Evolutionary conservation across 2,888 invertebrate species (phyloP).

Genomic region (Clistopyga incitator): DNA sequence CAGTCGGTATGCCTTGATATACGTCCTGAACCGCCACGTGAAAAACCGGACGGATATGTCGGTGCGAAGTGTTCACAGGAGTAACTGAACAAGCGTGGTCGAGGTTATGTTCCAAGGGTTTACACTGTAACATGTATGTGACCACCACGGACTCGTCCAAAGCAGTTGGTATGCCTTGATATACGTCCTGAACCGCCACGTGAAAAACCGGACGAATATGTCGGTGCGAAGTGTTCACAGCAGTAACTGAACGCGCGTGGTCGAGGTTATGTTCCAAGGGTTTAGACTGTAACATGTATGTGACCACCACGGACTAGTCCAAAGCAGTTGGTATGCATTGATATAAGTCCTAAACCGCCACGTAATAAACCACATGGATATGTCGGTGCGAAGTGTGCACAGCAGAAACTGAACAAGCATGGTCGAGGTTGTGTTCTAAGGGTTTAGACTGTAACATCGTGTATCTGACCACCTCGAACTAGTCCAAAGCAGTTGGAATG

Average conservation of each 20-base stretch:
- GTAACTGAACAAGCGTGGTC: slow-evolving; percentile 1
- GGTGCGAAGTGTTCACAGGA: neutral
- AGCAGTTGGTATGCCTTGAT: neutral
- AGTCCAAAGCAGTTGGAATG: neutral
- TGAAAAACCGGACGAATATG: slow-evolving; percentile 28
- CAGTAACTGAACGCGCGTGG: too few species aligned
- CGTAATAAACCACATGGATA: slow-evolving; percentile 24
- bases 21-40: too few species aligned
- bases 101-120: neutral
- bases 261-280: too few species aligned
- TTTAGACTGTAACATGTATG: slow-evolving; percentile 1
- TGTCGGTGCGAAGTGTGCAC: neutral
- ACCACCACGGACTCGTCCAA: slow-evolving; percentile 21
- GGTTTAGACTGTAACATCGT: neutral
- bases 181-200: too few species aligned
- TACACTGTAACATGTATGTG: neutral
- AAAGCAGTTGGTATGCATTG: slow-evolving; percentile 10
- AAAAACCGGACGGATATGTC: slow-evolving; percentile 29
- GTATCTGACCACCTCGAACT: neutral
- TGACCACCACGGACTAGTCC: slow-evolving; percentile 19
- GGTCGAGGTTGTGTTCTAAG: neutral
- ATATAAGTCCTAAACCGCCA: too few species aligned
- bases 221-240: neutral
- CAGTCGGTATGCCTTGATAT: neutral
- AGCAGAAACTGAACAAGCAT: slow-evolving; percentile 1